These are phyloP conservation scores for Oeneis ivallda DNA, from an alignment of 2,888 invertebrate species.

Conservation along the genomic window DNA sequence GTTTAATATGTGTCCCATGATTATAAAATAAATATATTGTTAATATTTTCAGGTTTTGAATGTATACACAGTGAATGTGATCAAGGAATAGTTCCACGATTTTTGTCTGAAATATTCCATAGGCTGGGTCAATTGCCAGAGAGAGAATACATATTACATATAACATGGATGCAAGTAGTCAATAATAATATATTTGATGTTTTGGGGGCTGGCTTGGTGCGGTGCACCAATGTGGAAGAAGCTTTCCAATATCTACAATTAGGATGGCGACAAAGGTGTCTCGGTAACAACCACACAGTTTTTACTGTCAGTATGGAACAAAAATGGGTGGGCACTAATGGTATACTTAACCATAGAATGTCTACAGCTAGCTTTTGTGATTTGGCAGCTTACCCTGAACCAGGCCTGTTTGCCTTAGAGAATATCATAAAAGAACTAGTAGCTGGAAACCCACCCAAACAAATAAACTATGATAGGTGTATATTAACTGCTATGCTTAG, in stretches of 20 bases:
- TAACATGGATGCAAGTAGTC: conserved; percentile 88
- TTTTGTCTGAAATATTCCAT: conserved; percentile 86
- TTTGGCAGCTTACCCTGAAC: conserved; percentile 82
- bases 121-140: conserved; percentile 84
- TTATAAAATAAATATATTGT: background rate
- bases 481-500: conserved; percentile 86
- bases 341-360: conserved; percentile 85
- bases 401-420: conserved; percentile 85
- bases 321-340: conserved; percentile 86
- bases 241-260: conserved; percentile 86
- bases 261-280: conserved; percentile 82
- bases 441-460: conserved; percentile 79
- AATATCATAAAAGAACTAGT: conserved; percentile 82
- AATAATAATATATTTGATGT: conserved; percentile 84
- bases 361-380: conserved; percentile 89
- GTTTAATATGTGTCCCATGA: background rate
- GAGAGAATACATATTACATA: conserved; percentile 84
- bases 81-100: conserved; percentile 87
- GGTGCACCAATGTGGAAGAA: conserved; percentile 85
- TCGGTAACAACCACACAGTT: conserved; percentile 84
- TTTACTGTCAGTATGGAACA: conserved; percentile 89
- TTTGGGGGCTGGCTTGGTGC: conserved; percentile 78
- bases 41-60: conserved; percentile 68
- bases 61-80: conserved; percentile 84
- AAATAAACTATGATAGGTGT: conserved; percentile 84